These are phyloP conservation scores for Eclectus roratus DNA, from an alignment of 2,113 vertebrate genomes.

Conservation along the genomic window DNA sequence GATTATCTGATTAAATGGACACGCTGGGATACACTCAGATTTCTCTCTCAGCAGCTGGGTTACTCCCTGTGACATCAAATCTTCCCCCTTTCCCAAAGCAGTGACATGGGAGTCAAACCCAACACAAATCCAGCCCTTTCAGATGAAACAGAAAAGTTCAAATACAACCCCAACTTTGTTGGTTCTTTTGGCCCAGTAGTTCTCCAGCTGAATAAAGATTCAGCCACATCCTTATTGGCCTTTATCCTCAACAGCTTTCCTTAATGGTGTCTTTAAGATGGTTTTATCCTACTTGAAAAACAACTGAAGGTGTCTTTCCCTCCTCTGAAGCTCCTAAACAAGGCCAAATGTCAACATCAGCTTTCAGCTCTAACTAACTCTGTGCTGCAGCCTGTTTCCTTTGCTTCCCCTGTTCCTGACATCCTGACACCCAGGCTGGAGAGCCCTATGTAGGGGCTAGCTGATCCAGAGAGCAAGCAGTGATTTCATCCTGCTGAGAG, in stretches of 20 bases:
- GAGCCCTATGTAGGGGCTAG: neutral
- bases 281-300: neutral
- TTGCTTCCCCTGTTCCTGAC: neutral
- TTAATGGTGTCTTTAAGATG: neutral
- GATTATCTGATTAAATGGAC: neutral
- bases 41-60: neutral
- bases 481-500: neutral
- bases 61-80: neutral
- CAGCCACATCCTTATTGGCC: neutral
- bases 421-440: neutral
- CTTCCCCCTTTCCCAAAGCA: neutral
- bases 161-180: neutral
- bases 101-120: fast-evolving
- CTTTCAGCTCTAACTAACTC: neutral
- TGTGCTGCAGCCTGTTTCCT: neutral
- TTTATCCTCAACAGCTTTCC: neutral
- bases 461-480: neutral
- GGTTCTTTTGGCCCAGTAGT: neutral
- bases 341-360: neutral
- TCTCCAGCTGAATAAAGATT: neutral
- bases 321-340: slow-evolving; percentile 22
- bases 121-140: neutral
- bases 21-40: neutral
- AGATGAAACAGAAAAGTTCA: neutral
- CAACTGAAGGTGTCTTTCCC: neutral